Base-by-base conservation (phyloP, 2,888 invertebrate species). In the Drosophila pseudotakahashii region DNA sequence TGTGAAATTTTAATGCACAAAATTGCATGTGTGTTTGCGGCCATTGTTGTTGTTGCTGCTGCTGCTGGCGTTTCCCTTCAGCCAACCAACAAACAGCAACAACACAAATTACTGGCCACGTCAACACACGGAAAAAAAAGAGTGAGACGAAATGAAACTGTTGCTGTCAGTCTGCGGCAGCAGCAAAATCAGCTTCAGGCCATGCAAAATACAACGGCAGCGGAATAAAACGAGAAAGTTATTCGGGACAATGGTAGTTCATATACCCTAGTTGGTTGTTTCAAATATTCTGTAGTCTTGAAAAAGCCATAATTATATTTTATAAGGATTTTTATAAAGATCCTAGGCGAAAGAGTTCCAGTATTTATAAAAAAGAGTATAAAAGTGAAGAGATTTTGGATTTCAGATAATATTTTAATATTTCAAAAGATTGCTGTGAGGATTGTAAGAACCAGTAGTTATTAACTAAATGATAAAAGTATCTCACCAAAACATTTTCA, bases 1-100 rank as follows among this genome's bases (percentile, higher is more conserved):
- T 81, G 85, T 82, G 75, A 85, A 82, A 82, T 73, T 82, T 85
- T 82, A 82, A 85, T 85, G 85, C 80, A 78, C 75, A 75, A 79
- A 79, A 75, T 73, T 63, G 57, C 62, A 67, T 59, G 58, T 45
- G 55, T 77, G 66, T 73, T 44, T 53, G 41, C 19, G 52, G 73
- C 69, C 47, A 58, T 64, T 69, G 57, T 57, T 52, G 57, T 48
- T 26, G 26, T 63, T 16, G 41, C 16, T 16, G 41, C 23, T 26
- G 32, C 50, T 57, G 48, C 37, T 37, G 74, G 61, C 54, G 75
- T 55, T 67, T 79, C 55, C 50, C 77, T 69, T 68, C 73, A 72
- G 73, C 77, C 77, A 82, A 79, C 83, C 86, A 83, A 79, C 83
- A 82, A 75, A 74, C 76, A 70, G 41, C 55, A 72, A 69, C 73